Evolutionary conservation across 2,113 vertebrate genomes (phyloP).

Genomic region (Todiramphus saurophagus): DNA sequence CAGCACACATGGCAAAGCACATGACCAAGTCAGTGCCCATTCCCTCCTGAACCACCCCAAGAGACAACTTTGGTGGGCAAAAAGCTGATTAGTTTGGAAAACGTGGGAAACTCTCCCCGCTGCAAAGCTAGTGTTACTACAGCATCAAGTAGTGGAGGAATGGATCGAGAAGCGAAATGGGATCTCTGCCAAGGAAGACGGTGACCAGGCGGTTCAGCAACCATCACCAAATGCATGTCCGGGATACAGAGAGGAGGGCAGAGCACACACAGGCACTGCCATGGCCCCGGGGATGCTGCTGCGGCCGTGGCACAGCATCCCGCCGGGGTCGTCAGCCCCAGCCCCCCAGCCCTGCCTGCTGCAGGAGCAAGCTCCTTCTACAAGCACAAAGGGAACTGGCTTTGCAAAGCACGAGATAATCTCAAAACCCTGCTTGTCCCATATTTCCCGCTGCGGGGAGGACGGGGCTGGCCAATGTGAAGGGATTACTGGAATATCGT

Average conservation of each 20-base stretch:
- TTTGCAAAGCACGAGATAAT: conserved; percentile 30
- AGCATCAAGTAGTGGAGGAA: background rate
- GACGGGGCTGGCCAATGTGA: background rate
- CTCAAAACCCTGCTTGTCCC: conserved; percentile 56
- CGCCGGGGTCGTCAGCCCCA: accelerated
- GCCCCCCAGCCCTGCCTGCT: background rate
- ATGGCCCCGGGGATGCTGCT: background rate
- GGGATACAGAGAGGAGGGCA: background rate
- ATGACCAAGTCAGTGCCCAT: background rate
- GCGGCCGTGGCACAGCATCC: background rate
- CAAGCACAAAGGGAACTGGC: background rate
- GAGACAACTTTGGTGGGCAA: background rate
- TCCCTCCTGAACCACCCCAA: background rate
- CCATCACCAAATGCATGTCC: background rate
- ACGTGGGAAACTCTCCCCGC: background rate
- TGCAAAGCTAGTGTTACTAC: background rate
- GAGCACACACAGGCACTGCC: background rate
- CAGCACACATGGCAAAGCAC: background rate
- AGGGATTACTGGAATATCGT: conserved; percentile 12
- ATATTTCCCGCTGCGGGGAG: background rate
- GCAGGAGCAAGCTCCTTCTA: background rate
- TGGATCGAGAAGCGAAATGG: background rate
- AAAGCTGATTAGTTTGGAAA: background rate
- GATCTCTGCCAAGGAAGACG: background rate
- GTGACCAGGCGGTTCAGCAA: background rate